phyloP scores from a whole-genome alignment of 2,888 invertebrate species.

The Hipparchia semele region DNA sequence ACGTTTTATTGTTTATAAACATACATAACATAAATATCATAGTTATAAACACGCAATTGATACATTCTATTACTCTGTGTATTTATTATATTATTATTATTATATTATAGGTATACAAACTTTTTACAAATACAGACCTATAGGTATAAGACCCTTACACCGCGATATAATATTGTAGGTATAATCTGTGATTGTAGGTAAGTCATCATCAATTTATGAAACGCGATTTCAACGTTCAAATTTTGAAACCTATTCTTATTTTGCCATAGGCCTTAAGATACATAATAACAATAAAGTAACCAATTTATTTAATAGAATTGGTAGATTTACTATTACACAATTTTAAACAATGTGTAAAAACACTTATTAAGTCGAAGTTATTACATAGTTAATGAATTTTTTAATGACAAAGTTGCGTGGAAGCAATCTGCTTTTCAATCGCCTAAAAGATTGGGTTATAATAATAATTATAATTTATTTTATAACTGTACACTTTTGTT shows the following conservation, averaged over 20 bases:
- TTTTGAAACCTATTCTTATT: background rate
- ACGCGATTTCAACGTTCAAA: background rate
- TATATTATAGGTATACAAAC: no score
- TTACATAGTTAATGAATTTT: no score
- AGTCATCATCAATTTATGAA: background rate
- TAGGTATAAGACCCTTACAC: no score
- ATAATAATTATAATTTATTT: no score
- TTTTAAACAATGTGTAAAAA: no score
- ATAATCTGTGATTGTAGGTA: no score
- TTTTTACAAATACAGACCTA: background rate
- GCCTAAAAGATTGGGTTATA: no score
- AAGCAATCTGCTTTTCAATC: no score
- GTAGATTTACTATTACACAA: no score
- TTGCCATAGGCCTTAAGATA: background rate
- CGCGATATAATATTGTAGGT: no score
- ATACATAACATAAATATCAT: background rate
- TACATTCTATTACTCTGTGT: background rate
- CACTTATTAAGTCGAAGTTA: background rate
- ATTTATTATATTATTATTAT: background rate
- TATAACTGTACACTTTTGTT: no score
- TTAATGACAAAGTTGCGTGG: no score
- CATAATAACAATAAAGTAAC: background rate
- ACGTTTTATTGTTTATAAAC: background rate
- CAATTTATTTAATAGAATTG: background rate
- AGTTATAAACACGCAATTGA: slow-evolving; percentile 12